Conservation (phyloP, 2,113 vertebrate species). For the Cinclus cinclus region DNA sequence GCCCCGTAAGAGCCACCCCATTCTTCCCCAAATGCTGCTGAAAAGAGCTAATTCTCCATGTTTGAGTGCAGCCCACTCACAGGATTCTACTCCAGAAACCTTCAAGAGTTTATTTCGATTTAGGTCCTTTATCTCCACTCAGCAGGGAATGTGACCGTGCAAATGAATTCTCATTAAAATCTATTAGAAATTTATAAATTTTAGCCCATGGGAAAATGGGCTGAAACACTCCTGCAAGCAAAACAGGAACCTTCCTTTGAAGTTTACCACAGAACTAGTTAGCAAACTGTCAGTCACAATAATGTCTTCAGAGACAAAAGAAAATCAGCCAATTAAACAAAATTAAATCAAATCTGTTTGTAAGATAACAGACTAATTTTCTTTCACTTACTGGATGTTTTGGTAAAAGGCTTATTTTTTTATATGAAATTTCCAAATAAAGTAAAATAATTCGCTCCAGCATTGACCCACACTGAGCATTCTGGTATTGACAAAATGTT, state of each 20-base stretch:
- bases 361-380: neutral
- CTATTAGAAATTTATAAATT: neutral
- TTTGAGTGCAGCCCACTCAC: neutral
- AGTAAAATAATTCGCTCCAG: neutral
- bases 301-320: neutral
- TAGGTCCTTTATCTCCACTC: neutral
- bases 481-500: neutral
- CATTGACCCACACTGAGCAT: neutral
- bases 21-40: neutral
- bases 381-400: neutral
- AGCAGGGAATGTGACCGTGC: neutral
- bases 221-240: neutral
- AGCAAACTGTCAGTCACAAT: neutral
- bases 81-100: neutral
- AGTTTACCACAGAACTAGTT: neutral
- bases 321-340: neutral
- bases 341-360: neutral
- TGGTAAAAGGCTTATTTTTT: neutral
- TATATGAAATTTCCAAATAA: neutral
- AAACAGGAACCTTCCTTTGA: neutral
- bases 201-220: neutral
- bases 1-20: accelerated
- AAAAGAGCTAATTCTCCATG: neutral
- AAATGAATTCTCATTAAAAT: neutral
- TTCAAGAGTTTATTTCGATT: neutral